Evolutionary conservation across 2,797 vertebrate species (phyloP).

Genomic region (Hypotaenidia philippensis): DNA sequence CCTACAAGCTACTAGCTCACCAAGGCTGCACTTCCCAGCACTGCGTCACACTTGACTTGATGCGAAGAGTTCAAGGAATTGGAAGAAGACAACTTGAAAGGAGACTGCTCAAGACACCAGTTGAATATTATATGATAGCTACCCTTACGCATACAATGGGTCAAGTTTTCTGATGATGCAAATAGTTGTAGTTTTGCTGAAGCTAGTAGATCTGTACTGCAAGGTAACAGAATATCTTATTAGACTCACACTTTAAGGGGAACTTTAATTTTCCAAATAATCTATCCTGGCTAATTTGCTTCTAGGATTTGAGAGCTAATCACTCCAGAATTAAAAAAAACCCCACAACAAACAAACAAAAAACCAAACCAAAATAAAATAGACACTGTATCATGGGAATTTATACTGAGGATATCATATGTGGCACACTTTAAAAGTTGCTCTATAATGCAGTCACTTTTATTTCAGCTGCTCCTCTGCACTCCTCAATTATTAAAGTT

Average conservation of each 20-base stretch:
- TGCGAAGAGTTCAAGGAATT: neutral
- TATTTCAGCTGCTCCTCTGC: slow-evolving; percentile 3
- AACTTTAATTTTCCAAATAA: neutral
- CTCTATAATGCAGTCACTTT: neutral
- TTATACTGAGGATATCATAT: neutral
- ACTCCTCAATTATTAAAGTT: slow-evolving; percentile 57
- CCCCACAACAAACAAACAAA: neutral
- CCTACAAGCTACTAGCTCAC: neutral
- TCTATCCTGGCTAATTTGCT: neutral
- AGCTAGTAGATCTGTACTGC: neutral
- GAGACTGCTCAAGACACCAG: neutral
- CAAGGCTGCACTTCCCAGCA: neutral
- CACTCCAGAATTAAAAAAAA: neutral
- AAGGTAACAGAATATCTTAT: neutral
- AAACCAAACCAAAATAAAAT: neutral
- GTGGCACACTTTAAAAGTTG: neutral
- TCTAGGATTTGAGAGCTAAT: neutral
- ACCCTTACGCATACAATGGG: neutral
- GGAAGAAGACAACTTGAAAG: neutral
- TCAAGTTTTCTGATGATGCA: neutral
- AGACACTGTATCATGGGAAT: neutral
- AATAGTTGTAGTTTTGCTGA: neutral
- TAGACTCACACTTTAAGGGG: neutral
- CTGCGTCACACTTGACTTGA: neutral
- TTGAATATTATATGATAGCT: neutral